Evolutionary conservation across 2,797 vertebrate genomes (phyloP).

Genomic region (Phataginus tetradactyla): DNA sequence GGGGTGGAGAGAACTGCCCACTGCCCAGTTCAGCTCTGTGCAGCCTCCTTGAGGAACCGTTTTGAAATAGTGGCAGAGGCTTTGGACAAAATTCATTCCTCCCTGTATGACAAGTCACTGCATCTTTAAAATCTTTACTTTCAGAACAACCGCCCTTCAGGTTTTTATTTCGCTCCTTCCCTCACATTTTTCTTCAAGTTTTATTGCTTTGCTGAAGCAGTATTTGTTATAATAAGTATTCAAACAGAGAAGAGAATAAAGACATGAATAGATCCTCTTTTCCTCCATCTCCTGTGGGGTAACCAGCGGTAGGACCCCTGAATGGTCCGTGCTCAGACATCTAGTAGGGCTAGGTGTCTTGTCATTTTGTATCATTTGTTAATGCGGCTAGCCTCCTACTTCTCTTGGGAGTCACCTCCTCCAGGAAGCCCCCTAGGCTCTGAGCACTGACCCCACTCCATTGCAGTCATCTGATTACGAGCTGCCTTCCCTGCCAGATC

Average conservation of each 20-base stretch:
- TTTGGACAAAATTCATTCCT: not conserved
- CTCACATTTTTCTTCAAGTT: not conserved
- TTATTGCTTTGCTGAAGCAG: not conserved
- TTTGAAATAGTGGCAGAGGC: not conserved
- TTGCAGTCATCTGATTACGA: not conserved
- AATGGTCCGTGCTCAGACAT: fast-evolving
- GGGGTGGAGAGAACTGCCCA: not conserved
- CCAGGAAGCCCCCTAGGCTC: conserved; percentile 26
- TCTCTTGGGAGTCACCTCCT: not conserved
- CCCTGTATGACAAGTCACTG: not conserved
- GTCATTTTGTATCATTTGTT: not conserved
- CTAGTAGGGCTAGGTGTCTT: not conserved
- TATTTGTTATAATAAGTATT: not conserved
- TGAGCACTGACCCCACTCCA: not conserved
- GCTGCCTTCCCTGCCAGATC: not conserved
- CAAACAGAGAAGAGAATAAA: not conserved
- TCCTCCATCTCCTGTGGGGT: not conserved
- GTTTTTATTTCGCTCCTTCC: not conserved
- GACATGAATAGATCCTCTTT: not conserved
- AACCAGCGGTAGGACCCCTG: not conserved
- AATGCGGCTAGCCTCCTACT: not conserved
- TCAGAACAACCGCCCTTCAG: not conserved
- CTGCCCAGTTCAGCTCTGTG: not conserved
- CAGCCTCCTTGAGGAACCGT: not conserved
- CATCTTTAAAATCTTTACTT: not conserved